A percentile compares a stretch with the other conserved stretches of the same genome.
Evolutionary conservation across 1,140 invertebrate genomes (phyloP).

Genomic region (Acyrthosiphon pisum): DNA sequence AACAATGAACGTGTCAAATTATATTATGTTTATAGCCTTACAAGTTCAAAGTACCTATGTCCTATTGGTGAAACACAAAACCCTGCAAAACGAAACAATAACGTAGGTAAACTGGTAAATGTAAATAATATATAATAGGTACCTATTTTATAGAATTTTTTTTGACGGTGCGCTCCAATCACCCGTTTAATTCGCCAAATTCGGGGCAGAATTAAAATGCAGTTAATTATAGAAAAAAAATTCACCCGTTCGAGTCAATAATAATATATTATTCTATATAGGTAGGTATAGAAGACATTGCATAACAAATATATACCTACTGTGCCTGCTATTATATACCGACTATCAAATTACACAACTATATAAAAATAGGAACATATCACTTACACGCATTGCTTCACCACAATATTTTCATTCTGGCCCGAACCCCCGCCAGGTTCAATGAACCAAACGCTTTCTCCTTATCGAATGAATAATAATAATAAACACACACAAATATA

Average conservation of each 20-base stretch:
- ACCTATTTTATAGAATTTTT: neutral
- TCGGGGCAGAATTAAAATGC: neutral
- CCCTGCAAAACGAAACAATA: too few relatives aligned
- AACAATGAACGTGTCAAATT: neutral
- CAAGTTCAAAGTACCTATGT: neutral
- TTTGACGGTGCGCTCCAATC: neutral
- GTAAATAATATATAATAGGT: neutral
- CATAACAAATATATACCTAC: constrained; percentile 1
- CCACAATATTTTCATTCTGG: constrained; percentile 52
- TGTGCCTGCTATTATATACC: neutral
- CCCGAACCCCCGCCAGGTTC: constrained; percentile 48
- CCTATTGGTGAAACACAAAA: neutral
- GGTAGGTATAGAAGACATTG: neutral
- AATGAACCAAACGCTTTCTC: constrained; percentile 56
- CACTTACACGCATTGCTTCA: constrained; percentile 17
- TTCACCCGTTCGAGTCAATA: neutral
- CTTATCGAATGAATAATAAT: constrained; percentile 15
- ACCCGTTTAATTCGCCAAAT: constrained; percentile 10
- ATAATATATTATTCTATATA: neutral
- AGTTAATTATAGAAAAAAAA: neutral
- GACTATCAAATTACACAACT: constrained; percentile 53
- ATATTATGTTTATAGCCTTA: neutral
- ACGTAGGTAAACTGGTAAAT: neutral
- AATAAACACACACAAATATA: neutral
- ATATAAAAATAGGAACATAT: constrained; percentile 37